Base-by-base conservation (phyloP, 2,797 vertebrate genomes). In the Falco berigora region DNA sequence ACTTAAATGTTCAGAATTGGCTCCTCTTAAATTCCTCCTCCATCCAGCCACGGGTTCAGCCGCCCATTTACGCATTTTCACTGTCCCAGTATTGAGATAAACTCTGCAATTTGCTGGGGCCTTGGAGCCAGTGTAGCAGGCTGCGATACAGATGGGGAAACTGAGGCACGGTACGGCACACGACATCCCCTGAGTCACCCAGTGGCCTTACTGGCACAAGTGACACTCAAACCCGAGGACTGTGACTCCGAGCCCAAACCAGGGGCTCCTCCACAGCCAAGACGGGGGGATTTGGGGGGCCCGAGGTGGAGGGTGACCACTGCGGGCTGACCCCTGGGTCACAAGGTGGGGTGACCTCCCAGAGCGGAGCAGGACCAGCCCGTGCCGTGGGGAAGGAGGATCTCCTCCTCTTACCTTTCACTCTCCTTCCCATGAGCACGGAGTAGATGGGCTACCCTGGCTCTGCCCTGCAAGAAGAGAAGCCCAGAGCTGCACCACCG, bases 31-130 rank as follows among this genome's bases (percentile, higher is more conserved):
- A 11, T 7, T 24, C 12, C 40, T 44, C 67, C 21, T 63, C 80
- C 67, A 16, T 8, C 61, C 2, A 0, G 2, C 44, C 20, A 0
- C 0, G 5, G 40, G 36, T 21, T 63, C 82, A 80, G 21, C 32
- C 42, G 7, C 58, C 16, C 53, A 2, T 27, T 52, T 7, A 8
- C 2, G 14, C 9, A 5, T 61, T 67, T 79, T 32, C 8, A 2
- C 40, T 46, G 30, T 19, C 63, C n/a, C 25, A 30, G 2, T 6
- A 6, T 4, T 3, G 44, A 75, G 56, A 17, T 12, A 12, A 22
- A 38, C 5, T 72, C 23, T 85, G 28, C 8, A 32, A 0, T 72
- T 78, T 68, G 18, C 24, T 53, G 49, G 3, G 11, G 13, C 14
- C 14, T 34, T 21, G 44, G 17, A 38, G 59, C 6, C 42, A 76